Percentiles rank a stretch among this genome's conserved stretches.
phyloP scores from a whole-genome alignment of 2,888 invertebrate genomes.

The Yponomeuta malinellus region DNA sequence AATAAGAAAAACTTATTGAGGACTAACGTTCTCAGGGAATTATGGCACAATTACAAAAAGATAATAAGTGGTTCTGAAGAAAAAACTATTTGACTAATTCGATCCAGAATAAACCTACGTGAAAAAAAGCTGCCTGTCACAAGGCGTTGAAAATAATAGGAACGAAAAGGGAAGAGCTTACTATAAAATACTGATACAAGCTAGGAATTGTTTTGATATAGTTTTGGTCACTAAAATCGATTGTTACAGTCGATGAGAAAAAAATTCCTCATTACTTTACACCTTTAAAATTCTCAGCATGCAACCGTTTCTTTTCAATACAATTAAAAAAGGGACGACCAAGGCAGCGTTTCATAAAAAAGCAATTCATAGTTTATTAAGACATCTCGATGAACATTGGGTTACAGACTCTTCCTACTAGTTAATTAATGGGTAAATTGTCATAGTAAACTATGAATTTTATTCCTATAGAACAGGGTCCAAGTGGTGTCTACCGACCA shows the following conservation, averaged over 20 bases:
- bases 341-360: too few relatives aligned
- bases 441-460: too few relatives aligned
- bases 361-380: too few relatives aligned
- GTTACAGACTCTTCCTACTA: too few relatives aligned
- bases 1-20: too few relatives aligned
- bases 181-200: conserved; percentile 67
- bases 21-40: neutral
- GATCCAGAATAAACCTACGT: conserved; percentile 2
- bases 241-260: conserved; percentile 14
- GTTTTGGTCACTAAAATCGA: conserved; percentile 42
- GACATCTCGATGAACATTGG: too few relatives aligned
- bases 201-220: conserved; percentile 51
- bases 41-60: neutral
- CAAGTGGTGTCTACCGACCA: too few relatives aligned
- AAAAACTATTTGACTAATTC: conserved; percentile 14
- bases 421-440: too few relatives aligned
- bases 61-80: conserved; percentile 8
- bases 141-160: conserved; percentile 39
- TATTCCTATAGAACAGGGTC: too few relatives aligned
- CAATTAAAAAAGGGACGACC: too few relatives aligned
- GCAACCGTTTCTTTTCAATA: too few relatives aligned
- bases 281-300: too few relatives aligned
- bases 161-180: conserved; percentile 61
- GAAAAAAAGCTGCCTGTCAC: conserved; percentile 25
- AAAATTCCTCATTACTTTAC: neutral